Base-by-base conservation (phyloP, 2,797 vertebrate species). In the Lithobates pipiens region DNA sequence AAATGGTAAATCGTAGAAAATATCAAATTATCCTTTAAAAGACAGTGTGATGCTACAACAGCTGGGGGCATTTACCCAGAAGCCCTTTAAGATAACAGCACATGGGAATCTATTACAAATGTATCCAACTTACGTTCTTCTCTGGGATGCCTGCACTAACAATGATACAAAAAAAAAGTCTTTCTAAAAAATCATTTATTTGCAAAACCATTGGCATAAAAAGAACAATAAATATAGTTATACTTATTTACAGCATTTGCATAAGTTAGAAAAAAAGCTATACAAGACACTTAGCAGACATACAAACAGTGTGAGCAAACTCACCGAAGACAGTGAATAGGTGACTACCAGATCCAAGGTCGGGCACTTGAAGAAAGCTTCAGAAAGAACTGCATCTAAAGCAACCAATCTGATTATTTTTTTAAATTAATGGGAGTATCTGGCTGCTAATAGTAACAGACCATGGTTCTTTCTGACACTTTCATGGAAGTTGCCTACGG, bases 151-250 rank as follows among this genome's bases (percentile, higher is more conserved):
- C 6, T 39, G 8, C 8, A 39, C 8, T 10, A 39, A 10, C 1
- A 39, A 39, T 39, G 39, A 39, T 39, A 39, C 8, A 39, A 39
- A 39, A 39, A 39, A 0, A 39, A 0, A 10, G 10, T 39, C 65
- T 84, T 77, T 67, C 54, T 85, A 86, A 82, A 86, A 86, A 86
- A 81, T 80, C 77, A 85, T 68, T 86, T 86, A 86, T 86, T 86
- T 86, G 73, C 79, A 82, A 86, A 86, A 77, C 54, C 54, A 42
- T 83, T 42, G 36, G 84, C 77, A 68, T 83, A 85, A 86, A 86
- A 86, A 83, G 54, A 61, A 77, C 75, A 86, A 86, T 86, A 86
- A 86, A 86, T 86, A 86, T 63, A 74, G 80, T 83, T 85, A 85
- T 80, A 65, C 54, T 73, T 86, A 86, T 86, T 67, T 86, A 86